Evolutionary conservation across 2,113 vertebrate species (phyloP).

Genomic region (Muscicapa adusta): DNA sequence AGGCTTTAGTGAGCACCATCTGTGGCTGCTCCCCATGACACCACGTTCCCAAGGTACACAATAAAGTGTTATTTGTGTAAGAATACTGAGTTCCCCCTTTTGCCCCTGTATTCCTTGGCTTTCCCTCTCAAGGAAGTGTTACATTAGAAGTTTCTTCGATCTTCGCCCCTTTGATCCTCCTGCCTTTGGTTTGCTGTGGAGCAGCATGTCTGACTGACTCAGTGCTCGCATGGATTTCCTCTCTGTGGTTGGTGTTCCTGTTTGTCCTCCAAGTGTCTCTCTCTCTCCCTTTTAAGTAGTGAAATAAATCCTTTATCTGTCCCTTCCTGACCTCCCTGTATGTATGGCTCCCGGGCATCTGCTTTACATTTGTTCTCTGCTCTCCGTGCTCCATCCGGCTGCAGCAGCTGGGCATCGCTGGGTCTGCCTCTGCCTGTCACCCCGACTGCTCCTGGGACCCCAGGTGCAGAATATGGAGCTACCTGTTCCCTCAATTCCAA

Average conservation of each 20-base stretch:
- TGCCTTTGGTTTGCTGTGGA: not conserved
- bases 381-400: not conserved
- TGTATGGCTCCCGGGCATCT: not conserved
- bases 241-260: not conserved
- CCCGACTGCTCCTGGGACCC: not conserved
- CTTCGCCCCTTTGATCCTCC: not conserved
- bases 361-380: slow-evolving; percentile 17
- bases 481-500: not conserved
- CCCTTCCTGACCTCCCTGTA: slow-evolving; percentile 23
- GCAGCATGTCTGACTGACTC: not conserved
- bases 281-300: slow-evolving; percentile 8
- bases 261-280: not conserved
- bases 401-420: fast-evolving
- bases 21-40: not conserved
- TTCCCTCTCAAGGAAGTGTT: not conserved
- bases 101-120: not conserved
- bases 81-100: not conserved
- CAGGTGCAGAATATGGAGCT: not conserved
- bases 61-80: not conserved
- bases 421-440: not conserved
- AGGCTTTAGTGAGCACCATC: slow-evolving; percentile 29
- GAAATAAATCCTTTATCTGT: slow-evolving; percentile 49
- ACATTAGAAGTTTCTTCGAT: not conserved
- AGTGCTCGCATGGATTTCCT: not conserved
- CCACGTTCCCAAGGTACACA: not conserved